These are phyloP conservation scores for Eriosoma lanigerum DNA, from an alignment of 1,140 invertebrate genomes.

Conservation along the genomic window DNA sequence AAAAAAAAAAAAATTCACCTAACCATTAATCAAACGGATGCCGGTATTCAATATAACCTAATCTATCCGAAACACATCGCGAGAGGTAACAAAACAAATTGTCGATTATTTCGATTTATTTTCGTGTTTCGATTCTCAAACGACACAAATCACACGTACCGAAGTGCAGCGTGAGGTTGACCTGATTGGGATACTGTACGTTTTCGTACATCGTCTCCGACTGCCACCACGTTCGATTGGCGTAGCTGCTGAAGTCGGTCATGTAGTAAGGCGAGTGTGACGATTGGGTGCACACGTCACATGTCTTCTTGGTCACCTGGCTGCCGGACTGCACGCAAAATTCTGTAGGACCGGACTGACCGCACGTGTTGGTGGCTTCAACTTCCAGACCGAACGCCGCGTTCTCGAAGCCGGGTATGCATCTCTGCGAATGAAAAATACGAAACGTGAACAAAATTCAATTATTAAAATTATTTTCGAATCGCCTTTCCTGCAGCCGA, in stretches of 20 bases:
- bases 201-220: constrained; percentile 95
- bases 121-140: too few relatives aligned
- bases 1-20: too few relatives aligned
- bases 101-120: too few relatives aligned
- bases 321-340: constrained; percentile 83
- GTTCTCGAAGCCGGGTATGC: constrained; percentile 94
- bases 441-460: too few relatives aligned
- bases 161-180: constrained; percentile 88
- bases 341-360: constrained; percentile 69
- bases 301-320: constrained; percentile 63
- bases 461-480: too few relatives aligned
- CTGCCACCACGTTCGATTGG: constrained; percentile 97
- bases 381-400: constrained; percentile 85
- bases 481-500: too few relatives aligned
- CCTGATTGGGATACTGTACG: constrained; percentile 84
- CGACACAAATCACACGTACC: constrained; percentile 71
- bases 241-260: constrained; percentile 86
- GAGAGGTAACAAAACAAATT: too few relatives aligned
- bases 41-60: too few relatives aligned
- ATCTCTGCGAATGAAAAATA: constrained; percentile 70
- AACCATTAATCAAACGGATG: too few relatives aligned
- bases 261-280: constrained; percentile 77
- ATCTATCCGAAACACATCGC: too few relatives aligned
- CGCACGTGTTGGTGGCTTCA: constrained; percentile 95
- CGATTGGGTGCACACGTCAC: constrained; percentile 64